Conservation (phyloP, 92 coral and sea anemone genomes). For the Zoanthus solanderi region DNA sequence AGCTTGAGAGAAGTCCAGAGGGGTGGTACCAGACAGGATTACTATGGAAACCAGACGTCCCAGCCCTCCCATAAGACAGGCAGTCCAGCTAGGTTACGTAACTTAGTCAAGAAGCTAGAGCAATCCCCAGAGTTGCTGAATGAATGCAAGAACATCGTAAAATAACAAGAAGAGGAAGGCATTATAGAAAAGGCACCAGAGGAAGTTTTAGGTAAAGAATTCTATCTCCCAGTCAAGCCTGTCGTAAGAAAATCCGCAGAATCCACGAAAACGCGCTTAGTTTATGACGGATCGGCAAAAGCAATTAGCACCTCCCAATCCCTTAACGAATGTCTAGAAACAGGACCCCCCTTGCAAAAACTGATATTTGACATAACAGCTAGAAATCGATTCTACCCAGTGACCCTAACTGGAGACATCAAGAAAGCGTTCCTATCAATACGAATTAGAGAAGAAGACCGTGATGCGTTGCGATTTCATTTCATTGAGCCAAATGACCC, state of each 20-base stretch:
- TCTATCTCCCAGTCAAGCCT: constrained; percentile 39
- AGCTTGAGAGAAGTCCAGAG: constrained; percentile 35
- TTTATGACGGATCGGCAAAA: constrained; percentile 18
- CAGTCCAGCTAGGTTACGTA: too few species aligned
- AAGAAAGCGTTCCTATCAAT: neutral
- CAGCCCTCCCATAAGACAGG: neutral
- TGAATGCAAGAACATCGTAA: too few species aligned
- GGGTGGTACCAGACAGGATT: constrained; percentile 54
- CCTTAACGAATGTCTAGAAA: neutral
- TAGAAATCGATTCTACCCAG: too few species aligned
- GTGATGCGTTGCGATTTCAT: neutral
- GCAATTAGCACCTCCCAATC: constrained; percentile 2
- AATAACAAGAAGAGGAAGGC: neutral
- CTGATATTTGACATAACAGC: neutral
- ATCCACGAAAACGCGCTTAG: neutral
- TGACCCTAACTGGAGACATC: too few species aligned
- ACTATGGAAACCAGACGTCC: constrained; percentile 50
- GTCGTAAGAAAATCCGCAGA: constrained; percentile 5
- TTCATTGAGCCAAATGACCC: neutral
- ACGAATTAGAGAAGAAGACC: neutral
- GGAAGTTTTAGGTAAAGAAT: constrained; percentile 22
- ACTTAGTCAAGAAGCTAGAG: neutral
- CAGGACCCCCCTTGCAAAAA: constrained; percentile 13
- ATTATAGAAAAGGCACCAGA: neutral
- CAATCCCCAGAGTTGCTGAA: constrained; percentile 16